Conservation (phyloP, 2,797 vertebrate genomes). For the Alcedo atthis region DNA sequence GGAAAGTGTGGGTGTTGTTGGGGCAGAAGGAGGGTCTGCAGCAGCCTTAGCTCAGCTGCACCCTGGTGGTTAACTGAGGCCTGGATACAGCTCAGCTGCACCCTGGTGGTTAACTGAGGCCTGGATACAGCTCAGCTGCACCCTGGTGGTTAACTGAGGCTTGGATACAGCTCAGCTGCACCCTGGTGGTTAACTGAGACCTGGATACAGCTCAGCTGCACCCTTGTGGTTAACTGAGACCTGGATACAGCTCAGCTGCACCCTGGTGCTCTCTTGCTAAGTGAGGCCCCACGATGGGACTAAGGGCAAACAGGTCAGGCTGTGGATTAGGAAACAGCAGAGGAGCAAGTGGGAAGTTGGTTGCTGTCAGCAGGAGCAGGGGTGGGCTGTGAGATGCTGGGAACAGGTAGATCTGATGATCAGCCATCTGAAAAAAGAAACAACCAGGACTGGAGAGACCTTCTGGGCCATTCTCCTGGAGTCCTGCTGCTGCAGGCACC, state of each 20-base stretch:
- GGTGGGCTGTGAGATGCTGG: background rate
- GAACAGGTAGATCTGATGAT: background rate
- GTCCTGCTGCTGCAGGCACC: background rate
- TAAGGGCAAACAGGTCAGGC: background rate
- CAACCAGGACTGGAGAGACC: background rate
- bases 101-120: background rate
- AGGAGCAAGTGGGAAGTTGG: background rate
- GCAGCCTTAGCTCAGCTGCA: background rate
- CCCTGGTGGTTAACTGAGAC: background rate
- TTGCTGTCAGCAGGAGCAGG: background rate
- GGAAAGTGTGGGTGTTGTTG: background rate
- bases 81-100: background rate
- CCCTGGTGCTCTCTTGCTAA: background rate
- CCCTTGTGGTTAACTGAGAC: no score
- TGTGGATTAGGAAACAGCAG: background rate
- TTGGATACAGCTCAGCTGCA: background rate
- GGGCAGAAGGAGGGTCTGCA: background rate
- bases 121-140: no score
- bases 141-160: no score
- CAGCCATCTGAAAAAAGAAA: background rate
- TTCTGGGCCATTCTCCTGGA: background rate
- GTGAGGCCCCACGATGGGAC: background rate
- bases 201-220: no score
- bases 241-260: background rate
- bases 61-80: no score